A percentile compares a stretch with the other conserved stretches of the same genome.
Conservation (phyloP, 64 coral and sea anemone species). For the Catalaphyllia jardinei region DNA sequence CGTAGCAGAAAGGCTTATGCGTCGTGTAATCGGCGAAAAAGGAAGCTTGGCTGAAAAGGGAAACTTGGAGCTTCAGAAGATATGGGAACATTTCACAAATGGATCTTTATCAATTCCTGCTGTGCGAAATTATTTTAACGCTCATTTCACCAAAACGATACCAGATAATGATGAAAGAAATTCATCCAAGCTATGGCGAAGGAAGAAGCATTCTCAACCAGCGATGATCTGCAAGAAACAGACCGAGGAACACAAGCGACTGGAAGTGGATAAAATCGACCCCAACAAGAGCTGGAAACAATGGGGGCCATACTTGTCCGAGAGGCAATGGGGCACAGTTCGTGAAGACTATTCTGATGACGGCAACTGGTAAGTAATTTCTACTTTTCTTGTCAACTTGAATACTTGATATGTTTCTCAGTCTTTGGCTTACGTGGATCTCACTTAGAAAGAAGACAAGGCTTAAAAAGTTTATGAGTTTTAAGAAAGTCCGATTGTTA, state of each 20-base stretch:
- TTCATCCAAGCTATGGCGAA: background rate
- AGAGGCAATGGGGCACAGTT: constrained; percentile 98
- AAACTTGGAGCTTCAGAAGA: background rate
- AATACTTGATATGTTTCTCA: too few relatives aligned
- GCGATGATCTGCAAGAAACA: background rate
- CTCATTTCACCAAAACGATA: background rate
- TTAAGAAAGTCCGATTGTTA: too few relatives aligned
- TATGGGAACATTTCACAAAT: background rate
- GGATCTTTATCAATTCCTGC: background rate
- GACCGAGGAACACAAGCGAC: constrained; percentile 50
- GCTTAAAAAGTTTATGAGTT: too few relatives aligned
- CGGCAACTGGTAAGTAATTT: constrained; percentile 73
- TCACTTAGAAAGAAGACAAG: too few relatives aligned
- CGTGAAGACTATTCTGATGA: constrained; percentile 94
- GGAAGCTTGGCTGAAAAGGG: background rate
- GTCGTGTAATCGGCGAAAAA: background rate
- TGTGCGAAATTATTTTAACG: background rate
- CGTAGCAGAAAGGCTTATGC: background rate
- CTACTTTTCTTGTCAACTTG: background rate
- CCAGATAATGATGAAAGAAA: background rate
- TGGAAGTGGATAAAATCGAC: constrained; percentile 51
- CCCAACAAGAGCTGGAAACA: constrained; percentile 54
- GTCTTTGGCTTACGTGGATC: too few relatives aligned
- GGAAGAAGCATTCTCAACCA: constrained; percentile 4
- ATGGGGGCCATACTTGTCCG: constrained; percentile 94